Percentiles rank a stretch among this genome's conserved stretches.
phyloP scores from a whole-genome alignment of 2,888 invertebrate genomes.

The Yponomeuta evonymella region DNA sequence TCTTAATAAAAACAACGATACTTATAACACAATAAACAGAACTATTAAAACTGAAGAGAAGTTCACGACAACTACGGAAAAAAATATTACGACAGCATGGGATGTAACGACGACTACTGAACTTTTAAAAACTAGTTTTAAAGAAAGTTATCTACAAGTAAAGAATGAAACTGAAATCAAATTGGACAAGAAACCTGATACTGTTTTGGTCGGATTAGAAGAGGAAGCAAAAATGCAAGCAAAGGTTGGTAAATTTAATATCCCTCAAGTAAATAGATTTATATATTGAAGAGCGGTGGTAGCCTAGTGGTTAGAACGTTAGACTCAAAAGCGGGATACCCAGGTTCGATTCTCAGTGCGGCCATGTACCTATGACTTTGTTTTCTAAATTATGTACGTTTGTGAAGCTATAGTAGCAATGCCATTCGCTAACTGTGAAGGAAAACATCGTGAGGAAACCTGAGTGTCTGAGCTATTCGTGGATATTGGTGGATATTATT shows the following conservation, averaged over 20 bases:
- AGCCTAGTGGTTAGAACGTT: too few relatives aligned
- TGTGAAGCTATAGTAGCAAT: too few relatives aligned
- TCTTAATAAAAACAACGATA: slow-evolving; percentile 51
- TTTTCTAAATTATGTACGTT: too few relatives aligned
- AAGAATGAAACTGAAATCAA: slow-evolving; percentile 16
- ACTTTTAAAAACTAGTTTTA: background rate
- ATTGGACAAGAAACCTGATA: slow-evolving; percentile 1
- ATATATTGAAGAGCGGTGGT: too few relatives aligned
- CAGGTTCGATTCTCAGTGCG: too few relatives aligned
- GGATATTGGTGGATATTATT: too few relatives aligned
- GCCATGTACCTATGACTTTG: too few relatives aligned
- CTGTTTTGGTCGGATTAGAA: slow-evolving; percentile 12
- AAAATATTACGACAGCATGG: background rate
- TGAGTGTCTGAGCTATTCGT: too few relatives aligned
- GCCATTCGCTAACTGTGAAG: too few relatives aligned
- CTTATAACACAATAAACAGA: slow-evolving; percentile 21
- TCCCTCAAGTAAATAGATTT: too few relatives aligned
- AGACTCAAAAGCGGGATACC: too few relatives aligned
- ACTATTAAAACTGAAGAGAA: slow-evolving; percentile 12
- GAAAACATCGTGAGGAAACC: too few relatives aligned
- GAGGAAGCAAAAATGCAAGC: slow-evolving; percentile 17
- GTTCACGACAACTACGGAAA: background rate
- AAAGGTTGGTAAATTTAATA: background rate
- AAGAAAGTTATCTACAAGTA: background rate
- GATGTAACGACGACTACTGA: background rate